These are phyloP conservation scores for Nansenia antarctica DNA, from an alignment of 2,113 vertebrate genomes.

Conservation along the genomic window DNA sequence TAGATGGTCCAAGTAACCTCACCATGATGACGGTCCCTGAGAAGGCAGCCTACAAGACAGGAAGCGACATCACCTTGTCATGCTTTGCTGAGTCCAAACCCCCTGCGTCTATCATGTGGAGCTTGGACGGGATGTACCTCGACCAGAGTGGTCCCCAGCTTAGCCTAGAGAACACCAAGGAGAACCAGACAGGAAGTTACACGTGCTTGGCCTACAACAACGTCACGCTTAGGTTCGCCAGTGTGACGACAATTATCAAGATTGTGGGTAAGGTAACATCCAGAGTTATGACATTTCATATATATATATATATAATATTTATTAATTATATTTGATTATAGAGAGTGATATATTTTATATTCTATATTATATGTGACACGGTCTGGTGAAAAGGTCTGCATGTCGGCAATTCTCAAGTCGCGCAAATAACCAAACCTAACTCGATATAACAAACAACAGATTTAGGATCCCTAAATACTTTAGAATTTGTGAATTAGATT, in stretches of 20 bases:
- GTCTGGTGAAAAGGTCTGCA: too few species aligned
- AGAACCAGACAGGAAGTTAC: conserved; percentile 60
- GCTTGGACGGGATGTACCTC: conserved; percentile 30
- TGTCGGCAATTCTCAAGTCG: too few species aligned
- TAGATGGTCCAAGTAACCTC: conserved; percentile 68
- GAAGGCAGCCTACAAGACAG: conserved; percentile 28
- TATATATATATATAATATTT: not conserved
- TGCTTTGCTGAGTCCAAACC: conserved; percentile 67
- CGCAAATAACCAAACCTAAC: too few species aligned
- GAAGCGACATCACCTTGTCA: conserved; percentile 56
- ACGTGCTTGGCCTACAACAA: conserved; percentile 62
- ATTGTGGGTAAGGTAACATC: conserved; percentile 54
- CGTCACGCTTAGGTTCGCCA: conserved; percentile 49
- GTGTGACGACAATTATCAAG: conserved; percentile 19
- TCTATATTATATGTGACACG: too few species aligned
- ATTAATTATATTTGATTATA: not conserved
- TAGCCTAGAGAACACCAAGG: conserved; percentile 21
- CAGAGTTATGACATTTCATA: not conserved
- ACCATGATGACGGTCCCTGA: conserved; percentile 36
- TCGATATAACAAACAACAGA: too few species aligned
- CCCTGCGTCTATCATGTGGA: conserved; percentile 55
- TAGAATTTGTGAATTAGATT: too few species aligned
- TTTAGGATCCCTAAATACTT: too few species aligned
- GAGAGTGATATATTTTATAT: too few species aligned
- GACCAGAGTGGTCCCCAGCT: conserved; percentile 21